Percentiles rank a stretch among this genome's conserved stretches.
Evolutionary conservation across 2,797 vertebrate genomes (phyloP).

Genomic region (Xerus rutilus): DNA sequence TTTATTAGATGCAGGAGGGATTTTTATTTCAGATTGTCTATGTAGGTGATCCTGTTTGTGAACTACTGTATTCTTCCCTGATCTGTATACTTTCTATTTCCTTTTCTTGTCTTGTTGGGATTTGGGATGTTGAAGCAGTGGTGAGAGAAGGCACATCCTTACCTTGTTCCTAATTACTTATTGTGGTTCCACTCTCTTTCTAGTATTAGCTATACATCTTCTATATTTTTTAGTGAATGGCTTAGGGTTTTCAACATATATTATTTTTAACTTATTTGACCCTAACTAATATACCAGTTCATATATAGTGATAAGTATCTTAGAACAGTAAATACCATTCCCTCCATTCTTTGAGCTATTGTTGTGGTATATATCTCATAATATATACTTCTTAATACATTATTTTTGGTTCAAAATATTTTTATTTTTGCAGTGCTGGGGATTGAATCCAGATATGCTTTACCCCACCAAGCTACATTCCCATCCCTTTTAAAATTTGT

Average conservation of each 20-base stretch:
- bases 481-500: no score
- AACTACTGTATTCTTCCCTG: neutral
- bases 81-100: neutral
- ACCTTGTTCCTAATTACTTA: neutral
- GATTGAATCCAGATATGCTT: no score
- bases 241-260: neutral
- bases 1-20: neutral
- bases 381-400: neutral
- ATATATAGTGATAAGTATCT: neutral
- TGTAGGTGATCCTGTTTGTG: neutral
- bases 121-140: neutral
- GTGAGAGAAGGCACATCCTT: neutral
- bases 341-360: neutral
- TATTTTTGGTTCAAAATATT: slow-evolving; percentile 1
- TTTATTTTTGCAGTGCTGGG: neutral
- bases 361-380: neutral
- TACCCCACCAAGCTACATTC: no score
- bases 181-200: neutral
- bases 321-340: neutral
- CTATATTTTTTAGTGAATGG: neutral
- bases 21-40: neutral
- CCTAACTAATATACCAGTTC: neutral
- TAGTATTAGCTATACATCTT: neutral
- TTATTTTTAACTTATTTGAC: neutral
- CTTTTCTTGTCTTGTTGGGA: neutral